Evolutionary conservation across 2,797 vertebrate genomes (phyloP), one percentile per base, ranked within the genome.

Genomic region (Arremon brunneinucha): DNA sequence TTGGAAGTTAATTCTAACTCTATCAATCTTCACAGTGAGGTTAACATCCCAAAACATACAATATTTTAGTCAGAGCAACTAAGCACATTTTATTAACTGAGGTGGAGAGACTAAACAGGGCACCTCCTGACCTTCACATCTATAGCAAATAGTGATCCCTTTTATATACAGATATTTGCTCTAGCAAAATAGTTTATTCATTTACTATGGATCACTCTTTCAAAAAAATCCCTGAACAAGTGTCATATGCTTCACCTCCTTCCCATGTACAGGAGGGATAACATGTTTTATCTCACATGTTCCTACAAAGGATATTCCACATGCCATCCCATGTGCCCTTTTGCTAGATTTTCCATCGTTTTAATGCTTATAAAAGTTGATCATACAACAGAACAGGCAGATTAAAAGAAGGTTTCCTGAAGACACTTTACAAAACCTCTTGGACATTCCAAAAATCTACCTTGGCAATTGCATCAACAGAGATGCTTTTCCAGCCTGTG

Each of bases 1-100:
- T 10, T 59, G 6, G 20, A 83, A 87, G 5, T 55, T 70, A 83
- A 69, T 74, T 89, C 34, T 57, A 72, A 72, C 28, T 74, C 22
- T 30, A 8, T 47, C 24, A 74, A 43, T 78, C 7, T 55, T 83
- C 17, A 65, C 28, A 71, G 14, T 3, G 11, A 92, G 4, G 19
- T 27, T 59, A 43, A 50, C 4, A 20, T 62, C 35, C 46, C 0
- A 0, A 70, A 32, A 63, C 12, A 79, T 14, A 47, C 1, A 18
- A 16, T 24, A 3, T 47, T 52, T 83, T 19, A 72, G 39, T 81
- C 44, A 87, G 4, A 34, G 15, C 62, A 81, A 7, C 21, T 41
- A 78, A 63, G 22, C 12, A 59, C 6, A 35, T 65, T 90, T 83
- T 67, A 46, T 34, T 76, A 55, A 30, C 34, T 69, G 55, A n/a